phyloP scores from a whole-genome alignment of 2,888 invertebrate genomes.

The Lepetodrilus schrolli region DNA sequence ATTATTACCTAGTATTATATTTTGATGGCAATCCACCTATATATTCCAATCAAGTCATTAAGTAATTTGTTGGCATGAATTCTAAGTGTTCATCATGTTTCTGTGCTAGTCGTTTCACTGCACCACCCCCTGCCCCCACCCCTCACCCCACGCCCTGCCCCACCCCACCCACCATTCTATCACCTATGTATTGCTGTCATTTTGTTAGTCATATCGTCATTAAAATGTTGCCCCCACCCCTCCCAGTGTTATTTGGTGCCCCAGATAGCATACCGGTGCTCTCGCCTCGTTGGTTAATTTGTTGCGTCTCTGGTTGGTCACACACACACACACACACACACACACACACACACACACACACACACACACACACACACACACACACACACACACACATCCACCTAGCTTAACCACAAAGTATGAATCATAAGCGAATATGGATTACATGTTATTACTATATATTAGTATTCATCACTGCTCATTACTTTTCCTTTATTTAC shows the following conservation, averaged over 20 bases:
- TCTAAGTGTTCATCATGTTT: neutral
- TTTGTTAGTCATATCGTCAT: neutral
- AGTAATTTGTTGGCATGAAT: neutral
- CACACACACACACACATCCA: no score
- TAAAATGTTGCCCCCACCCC: no score
- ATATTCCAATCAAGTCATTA: constrained; percentile 8
- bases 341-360: no score
- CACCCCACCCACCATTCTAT: neutral
- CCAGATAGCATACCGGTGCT: constrained; percentile 25
- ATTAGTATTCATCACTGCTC: no score
- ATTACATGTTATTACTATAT: no score
- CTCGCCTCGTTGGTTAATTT: neutral
- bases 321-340: no score
- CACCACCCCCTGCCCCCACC: neutral
- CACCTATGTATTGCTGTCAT: neutral
- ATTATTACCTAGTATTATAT: constrained; percentile 9
- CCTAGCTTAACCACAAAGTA: no score
- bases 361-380: no score
- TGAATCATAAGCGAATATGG: no score
- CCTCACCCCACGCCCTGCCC: neutral
- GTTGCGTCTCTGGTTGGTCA: no score
- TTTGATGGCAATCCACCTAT: constrained; percentile 19
- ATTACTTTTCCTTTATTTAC: no score
- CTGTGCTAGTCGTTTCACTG: constrained; percentile 1
- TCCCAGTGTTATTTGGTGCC: constrained; percentile 24